These are phyloP conservation scores for Stenodera caucasica DNA, from an alignment of 2,888 invertebrate species.

Conservation along the genomic window DNA sequence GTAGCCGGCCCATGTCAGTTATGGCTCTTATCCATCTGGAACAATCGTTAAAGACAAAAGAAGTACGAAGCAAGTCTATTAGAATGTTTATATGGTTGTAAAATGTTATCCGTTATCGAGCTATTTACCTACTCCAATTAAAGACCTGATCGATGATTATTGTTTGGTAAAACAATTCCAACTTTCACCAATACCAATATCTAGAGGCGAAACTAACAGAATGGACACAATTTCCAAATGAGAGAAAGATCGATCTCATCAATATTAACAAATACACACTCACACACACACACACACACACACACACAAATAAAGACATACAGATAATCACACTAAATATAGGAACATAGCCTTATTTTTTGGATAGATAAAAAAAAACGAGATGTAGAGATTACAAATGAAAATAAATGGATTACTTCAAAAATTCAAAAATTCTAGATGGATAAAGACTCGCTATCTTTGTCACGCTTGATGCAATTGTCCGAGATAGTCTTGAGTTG, in stretches of 20 bases:
- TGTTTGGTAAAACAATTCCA: slow-evolving; percentile 52
- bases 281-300: no score
- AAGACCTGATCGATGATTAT: slow-evolving; percentile 56
- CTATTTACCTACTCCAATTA: slow-evolving; percentile 57
- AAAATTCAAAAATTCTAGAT: no score
- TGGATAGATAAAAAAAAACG: no score
- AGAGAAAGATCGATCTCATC: slow-evolving; percentile 1
- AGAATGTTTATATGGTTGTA: slow-evolving; percentile 51
- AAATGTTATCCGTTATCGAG: slow-evolving; percentile 48
- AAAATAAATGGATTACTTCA: no score
- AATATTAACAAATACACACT: no score
- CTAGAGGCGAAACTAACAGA: slow-evolving; percentile 22
- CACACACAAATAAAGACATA: no score
- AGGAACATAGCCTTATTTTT: no score
- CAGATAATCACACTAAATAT: no score
- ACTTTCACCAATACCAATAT: slow-evolving; percentile 49
- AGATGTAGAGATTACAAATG: no score
- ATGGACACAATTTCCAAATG: slow-evolving; percentile 5
- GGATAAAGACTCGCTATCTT: no score
- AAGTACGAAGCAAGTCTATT: slow-evolving; percentile 51
- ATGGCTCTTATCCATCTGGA: slow-evolving; percentile 32
- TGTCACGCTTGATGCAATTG: no score
- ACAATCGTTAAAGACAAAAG: slow-evolving; percentile 53
- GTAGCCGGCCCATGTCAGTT: slow-evolving; percentile 28
- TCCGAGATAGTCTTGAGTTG: no score